Evolutionary conservation across 2,113 vertebrate species (phyloP).

Genomic region (Pterocles gutturalis): DNA sequence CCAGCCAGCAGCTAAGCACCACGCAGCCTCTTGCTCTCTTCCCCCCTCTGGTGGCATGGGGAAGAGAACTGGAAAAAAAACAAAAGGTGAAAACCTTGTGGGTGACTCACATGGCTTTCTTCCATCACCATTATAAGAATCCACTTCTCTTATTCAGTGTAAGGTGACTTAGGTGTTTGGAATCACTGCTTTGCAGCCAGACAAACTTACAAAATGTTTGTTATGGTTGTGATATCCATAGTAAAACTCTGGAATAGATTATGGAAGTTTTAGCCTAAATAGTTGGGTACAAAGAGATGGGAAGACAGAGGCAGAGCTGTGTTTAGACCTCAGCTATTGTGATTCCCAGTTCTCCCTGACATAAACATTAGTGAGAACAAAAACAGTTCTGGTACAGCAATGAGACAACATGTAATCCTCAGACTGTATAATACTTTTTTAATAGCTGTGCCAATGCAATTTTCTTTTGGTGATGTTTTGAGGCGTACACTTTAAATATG

Average conservation of each 20-base stretch:
- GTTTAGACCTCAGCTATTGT: not conserved
- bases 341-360: not conserved
- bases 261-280: not conserved
- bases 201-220: not conserved
- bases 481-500: not conserved
- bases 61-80: too few species aligned
- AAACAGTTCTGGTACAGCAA: not conserved
- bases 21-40: too few species aligned
- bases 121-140: not conserved
- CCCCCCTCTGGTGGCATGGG: too few species aligned
- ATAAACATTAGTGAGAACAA: not conserved
- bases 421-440: not conserved
- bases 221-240: not conserved
- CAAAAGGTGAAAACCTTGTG: too few species aligned
- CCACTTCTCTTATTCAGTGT: not conserved
- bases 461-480: slow-evolving; percentile 7
- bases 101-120: not conserved
- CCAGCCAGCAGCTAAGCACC: too few species aligned
- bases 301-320: not conserved
- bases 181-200: not conserved
- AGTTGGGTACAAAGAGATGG: not conserved
- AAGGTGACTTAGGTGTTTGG: not conserved
- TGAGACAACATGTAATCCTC: not conserved
- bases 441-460: not conserved
- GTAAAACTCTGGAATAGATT: not conserved